Evolutionary conservation across 2,113 vertebrate genomes (phyloP).

Genomic region (Egretta garzetta): DNA sequence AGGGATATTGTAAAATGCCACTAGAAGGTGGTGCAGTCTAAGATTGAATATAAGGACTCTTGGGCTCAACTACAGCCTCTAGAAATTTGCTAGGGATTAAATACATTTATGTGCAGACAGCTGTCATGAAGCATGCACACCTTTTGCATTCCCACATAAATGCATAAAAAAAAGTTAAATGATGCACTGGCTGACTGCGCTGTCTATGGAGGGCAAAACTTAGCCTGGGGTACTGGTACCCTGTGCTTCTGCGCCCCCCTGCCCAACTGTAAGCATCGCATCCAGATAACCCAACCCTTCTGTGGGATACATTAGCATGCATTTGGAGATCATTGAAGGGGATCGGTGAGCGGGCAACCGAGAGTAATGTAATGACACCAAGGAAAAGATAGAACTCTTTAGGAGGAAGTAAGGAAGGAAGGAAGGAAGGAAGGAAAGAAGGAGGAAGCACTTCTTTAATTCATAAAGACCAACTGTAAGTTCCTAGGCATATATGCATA

Average conservation of each 20-base stretch:
- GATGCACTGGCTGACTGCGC: background rate
- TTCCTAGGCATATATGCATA: background rate
- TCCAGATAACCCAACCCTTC: background rate
- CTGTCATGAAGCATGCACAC: background rate
- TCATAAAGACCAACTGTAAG: background rate
- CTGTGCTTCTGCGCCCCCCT: background rate
- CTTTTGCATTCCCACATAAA: background rate
- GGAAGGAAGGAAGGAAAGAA: no score
- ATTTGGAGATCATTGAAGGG: background rate
- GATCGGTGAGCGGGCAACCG: background rate
- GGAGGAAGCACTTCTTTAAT: background rate
- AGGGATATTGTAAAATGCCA: background rate
- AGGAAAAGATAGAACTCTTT: background rate
- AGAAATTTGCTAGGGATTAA: background rate
- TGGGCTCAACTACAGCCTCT: background rate
- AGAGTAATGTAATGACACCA: background rate
- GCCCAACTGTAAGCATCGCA: background rate
- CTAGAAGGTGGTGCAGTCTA: constrained; percentile 1
- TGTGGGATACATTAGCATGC: background rate
- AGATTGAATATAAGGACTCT: background rate
- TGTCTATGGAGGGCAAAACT: background rate
- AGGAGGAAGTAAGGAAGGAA: background rate
- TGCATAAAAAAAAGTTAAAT: no score
- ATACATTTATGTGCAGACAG: background rate
- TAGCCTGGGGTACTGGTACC: background rate